Base-by-base conservation (phyloP, 2,797 vertebrate genomes). In the Setipinna tenuifilis region DNA sequence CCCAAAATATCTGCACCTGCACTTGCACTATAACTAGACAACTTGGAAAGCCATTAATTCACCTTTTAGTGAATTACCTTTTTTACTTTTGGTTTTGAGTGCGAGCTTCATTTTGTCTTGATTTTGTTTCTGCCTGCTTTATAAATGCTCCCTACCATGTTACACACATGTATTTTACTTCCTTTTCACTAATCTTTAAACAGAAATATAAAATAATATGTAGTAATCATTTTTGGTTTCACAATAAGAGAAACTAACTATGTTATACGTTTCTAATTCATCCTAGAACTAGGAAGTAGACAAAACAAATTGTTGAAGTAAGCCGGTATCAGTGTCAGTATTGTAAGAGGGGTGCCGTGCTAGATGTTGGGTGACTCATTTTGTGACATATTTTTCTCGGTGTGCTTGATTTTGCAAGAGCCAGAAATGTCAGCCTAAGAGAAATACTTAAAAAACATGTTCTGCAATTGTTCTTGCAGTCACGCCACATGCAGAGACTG, bases 371-470 rank as follows among this genome's bases (percentile, higher is more conserved):
- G 44, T 78, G 71, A 78, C 71, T 78, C 35, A 78, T 78, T 44
- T 21, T 21, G 31, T 1, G 71, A 5, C 35, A 6, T 44, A 44
- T 44, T 31, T 31, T 35, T 35, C 31, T 35, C 28, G 28, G 9
- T 28, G 28, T 65, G 35, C 12, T 41, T 7, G 19, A 6, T 78
- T 78, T 78, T 78, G 71, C 71, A 78, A 78, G 71, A 71, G 28
- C 3, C 25, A 71, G 65, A 78, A 78, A 78, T 19, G 35, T 75
- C 68, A 14, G 4, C 6, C 16, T 17, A 21, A 35, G 6, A 78
- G 71, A 78, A 44, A 78, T 0, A 68, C 17, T 17, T 17, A 41
- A 78, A 78, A 78, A 78, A 78, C 71, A 78, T 78, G 16, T 78
- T 78, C 71, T 78, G 71, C 71, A 78, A 78, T 6, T 9, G 31